Percentiles rank a stretch among this genome's conserved stretches.
Evolutionary conservation across 2,113 vertebrate genomes (phyloP).

Genomic region (Halichoerus grypus): DNA sequence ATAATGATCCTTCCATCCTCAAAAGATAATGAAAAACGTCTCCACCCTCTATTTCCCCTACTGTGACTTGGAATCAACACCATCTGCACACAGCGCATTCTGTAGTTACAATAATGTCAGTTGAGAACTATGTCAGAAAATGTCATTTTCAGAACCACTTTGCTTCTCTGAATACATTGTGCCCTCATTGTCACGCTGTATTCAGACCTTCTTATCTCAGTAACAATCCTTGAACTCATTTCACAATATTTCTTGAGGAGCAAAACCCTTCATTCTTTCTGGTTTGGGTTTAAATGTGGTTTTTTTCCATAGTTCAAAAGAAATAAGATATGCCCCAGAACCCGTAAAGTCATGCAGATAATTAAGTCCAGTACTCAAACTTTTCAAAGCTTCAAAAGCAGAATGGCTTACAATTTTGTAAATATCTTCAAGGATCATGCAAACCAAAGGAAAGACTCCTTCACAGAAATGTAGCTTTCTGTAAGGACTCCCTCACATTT

Average conservation of each 20-base stretch:
- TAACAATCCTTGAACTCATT: constrained; percentile 33
- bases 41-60: not conserved
- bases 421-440: constrained; percentile 23
- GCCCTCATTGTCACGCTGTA: not conserved
- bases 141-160: constrained; percentile 26
- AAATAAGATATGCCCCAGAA: constrained; percentile 36
- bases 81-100: not conserved
- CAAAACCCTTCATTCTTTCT: constrained; percentile 48
- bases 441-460: not conserved
- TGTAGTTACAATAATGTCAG: constrained; percentile 28
- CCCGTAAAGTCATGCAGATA: constrained; percentile 12
- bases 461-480: not conserved
- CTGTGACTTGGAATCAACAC: constrained; percentile 42
- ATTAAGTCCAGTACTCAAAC: constrained; percentile 16
- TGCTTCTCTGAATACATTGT: constrained; percentile 7
- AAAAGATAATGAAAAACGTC: constrained; percentile 48
- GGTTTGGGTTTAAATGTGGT: constrained; percentile 12
- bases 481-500: not conserved
- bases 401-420: not conserved
- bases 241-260: constrained; percentile 25
- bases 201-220: not conserved
- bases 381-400: constrained; percentile 7
- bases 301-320: constrained; percentile 47
- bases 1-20: constrained; percentile 33
- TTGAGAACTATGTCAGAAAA: constrained; percentile 45